A percentile compares a stretch with the other conserved stretches of the same genome.
phyloP scores from a whole-genome alignment of 1,140 invertebrate genomes.

The Dryas iulia region DNA sequence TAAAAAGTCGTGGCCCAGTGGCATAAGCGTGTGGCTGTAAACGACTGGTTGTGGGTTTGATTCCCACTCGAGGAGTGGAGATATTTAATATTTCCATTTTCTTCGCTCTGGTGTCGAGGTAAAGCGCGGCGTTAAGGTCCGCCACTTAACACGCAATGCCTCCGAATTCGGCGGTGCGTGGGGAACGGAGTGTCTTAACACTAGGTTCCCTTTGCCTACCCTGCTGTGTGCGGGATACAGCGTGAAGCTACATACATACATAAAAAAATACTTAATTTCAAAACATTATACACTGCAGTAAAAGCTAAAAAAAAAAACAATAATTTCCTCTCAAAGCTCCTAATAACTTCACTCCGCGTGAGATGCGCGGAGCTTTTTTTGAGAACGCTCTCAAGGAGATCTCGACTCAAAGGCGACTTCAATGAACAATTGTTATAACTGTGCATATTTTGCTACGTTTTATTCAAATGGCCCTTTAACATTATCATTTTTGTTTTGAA shows the following conservation, averaged over 20 bases:
- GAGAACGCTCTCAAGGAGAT: conserved; percentile 11
- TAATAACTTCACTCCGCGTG: conserved; percentile 18
- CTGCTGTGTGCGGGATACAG: too few relatives aligned
- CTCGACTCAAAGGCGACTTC: conserved; percentile 7
- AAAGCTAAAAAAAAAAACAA: conserved; percentile 3
- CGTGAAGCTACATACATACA: neutral
- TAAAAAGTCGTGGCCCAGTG: too few relatives aligned
- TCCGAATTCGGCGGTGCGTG: too few relatives aligned
- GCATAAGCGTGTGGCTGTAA: too few relatives aligned
- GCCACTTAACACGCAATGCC: too few relatives aligned
- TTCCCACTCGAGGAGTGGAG: too few relatives aligned
- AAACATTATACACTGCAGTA: neutral
- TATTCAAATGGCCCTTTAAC: neutral
- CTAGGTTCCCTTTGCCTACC: too few relatives aligned
- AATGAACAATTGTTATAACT: neutral
- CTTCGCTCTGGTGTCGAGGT: too few relatives aligned
- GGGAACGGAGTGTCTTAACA: too few relatives aligned
- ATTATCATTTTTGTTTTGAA: neutral
- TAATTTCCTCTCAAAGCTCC: conserved; percentile 11
- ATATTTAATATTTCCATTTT: too few relatives aligned
- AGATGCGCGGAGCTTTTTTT: conserved; percentile 10
- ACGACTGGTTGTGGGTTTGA: too few relatives aligned
- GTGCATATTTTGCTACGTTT: neutral
- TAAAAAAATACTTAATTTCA: neutral
- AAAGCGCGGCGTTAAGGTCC: too few relatives aligned